A percentile compares a stretch with the other conserved stretches of the same genome.
phyloP scores from a whole-genome alignment of 2,113 vertebrate genomes.

The Oncorhynchus tshawytscha region DNA sequence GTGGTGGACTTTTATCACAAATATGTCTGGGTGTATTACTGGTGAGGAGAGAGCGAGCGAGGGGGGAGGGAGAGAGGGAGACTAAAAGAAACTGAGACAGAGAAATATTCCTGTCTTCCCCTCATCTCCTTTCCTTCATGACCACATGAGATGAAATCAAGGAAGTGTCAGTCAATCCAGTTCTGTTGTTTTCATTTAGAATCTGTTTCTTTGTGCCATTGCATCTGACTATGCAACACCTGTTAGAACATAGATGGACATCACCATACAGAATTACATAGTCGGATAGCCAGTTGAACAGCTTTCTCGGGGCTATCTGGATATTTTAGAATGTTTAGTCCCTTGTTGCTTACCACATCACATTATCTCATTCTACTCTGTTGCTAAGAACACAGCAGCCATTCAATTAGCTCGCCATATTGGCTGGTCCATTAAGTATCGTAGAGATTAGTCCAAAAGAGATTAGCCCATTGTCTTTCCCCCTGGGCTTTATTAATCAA shows the following conservation, averaged over 20 bases:
- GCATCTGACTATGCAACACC: no score
- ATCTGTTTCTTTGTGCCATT: no score
- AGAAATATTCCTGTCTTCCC: background rate
- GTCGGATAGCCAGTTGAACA: background rate
- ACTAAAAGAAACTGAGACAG: background rate
- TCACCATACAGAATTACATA: background rate
- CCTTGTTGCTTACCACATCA: slow-evolving; percentile 37
- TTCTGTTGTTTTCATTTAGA: no score
- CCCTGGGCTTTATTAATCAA: background rate
- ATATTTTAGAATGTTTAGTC: background rate
- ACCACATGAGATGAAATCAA: background rate
- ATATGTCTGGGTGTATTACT: slow-evolving; percentile 46
- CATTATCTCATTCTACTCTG: slow-evolving; percentile 25
- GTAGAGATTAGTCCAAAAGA: background rate
- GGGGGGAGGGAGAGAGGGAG: no score
- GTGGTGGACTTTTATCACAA: slow-evolving; percentile 39
- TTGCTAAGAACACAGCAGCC: slow-evolving; percentile 44
- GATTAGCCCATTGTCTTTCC: background rate
- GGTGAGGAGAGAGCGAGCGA: background rate
- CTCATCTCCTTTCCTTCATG: background rate
- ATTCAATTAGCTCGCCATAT: slow-evolving; percentile 57
- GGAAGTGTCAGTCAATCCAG: background rate
- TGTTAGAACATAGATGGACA: no score
- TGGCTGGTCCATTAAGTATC: slow-evolving; percentile 10
- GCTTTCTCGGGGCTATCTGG: background rate